Base-by-base conservation (phyloP, 2,888 invertebrate species). In the Sthenelais limicola region DNA sequence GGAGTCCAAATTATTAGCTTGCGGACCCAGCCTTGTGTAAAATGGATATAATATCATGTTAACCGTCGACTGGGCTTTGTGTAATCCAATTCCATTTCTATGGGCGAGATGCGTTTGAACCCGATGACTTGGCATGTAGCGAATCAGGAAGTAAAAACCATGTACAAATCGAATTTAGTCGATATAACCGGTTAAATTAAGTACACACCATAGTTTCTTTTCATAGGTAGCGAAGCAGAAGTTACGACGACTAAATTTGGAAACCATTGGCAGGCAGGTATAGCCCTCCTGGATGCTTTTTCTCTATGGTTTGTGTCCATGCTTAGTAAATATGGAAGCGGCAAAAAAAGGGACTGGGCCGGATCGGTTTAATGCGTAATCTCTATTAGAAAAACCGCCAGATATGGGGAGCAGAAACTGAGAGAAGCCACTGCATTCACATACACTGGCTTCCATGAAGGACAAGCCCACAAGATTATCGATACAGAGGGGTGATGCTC, bases 211-310 rank as follows among this genome's bases (percentile, higher is more conserved):
- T 38, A 21, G 24, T 62, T 62, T 38, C 62, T 62, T 62, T 62
- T 62, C 62, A 62, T 38, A 35, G 62, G 26, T 43, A 62, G 5
- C 24, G 38, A 38, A 62, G 62, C 62, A 62, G 62, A 62, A 38
- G 38, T 26, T 38, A 38, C 43, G 62, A 38, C 35, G 62, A 62
- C 62, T 62, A 62, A 62, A 62, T 38, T 62, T 62, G 38, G 62
- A 62, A 62, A 38, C 62, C 62, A 62, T 26, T 62, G 62, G 62
- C 62, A 35, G 38, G 35, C 38, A 38, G 7, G n/a, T n/a, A n/a
- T n/a, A n/a, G n/a, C n/a, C n/a, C n/a, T n/a, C n/a, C n/a, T n/a
- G n/a, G n/a, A n/a, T n/a, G n/a, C n/a, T n/a, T n/a, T n/a, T n/a
- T n/a, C n/a, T n/a, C n/a, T n/a, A n/a, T n/a, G n/a, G n/a, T n/a